Evolutionary conservation across 1,140 invertebrate genomes (phyloP), one percentile per base, ranked within the genome.

Genomic region (Wiebesia pumilae): DNA sequence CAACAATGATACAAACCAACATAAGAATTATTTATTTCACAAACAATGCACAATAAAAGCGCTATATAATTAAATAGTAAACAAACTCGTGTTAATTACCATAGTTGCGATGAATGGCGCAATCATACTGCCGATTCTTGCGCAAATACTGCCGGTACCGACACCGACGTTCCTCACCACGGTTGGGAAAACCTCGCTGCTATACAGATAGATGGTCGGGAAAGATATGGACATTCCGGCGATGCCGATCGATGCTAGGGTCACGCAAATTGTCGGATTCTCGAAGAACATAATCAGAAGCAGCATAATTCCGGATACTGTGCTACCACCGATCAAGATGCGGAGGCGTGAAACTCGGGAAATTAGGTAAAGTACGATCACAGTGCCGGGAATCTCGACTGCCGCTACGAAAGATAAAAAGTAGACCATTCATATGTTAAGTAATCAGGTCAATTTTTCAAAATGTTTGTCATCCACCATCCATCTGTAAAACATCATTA

Each of bases 171-270:
- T 97, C 83, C 96, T 94, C 0, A 96, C 94, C 62, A 96, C 92
- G 1, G 96, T 96, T 67, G 96, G 96, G 89, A 95, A 96, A 54
- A 96, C 90, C 93, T 97, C 96, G 24, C 95, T 95, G 16, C 95
- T 95, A 87, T 95, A 96, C n/a, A 97, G 91, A 90, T 95, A 96
- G 78, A 96, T 90, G 0, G 95, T 94, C 24, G 95, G 94, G 88
- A 96, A 95, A n/a, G 94, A 93, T 58, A 95, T 92, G 33, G 95
- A 94, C 89, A 95, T 95, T 19, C 95, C 95, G 90, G 94, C 95
- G 77, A 96, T 94, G 4, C 96, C 96, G 3, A 95, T 84, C 10
- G 95, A 94, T 12, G 95, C 95, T 24, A 97, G 91, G 35, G 92
- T 91, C 62, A 95, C 89, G 85, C 93, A 91, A 16, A 89, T 90